Evolutionary conservation across 1,140 invertebrate species (phyloP).

Genomic region (Hestina assimilis): DNA sequence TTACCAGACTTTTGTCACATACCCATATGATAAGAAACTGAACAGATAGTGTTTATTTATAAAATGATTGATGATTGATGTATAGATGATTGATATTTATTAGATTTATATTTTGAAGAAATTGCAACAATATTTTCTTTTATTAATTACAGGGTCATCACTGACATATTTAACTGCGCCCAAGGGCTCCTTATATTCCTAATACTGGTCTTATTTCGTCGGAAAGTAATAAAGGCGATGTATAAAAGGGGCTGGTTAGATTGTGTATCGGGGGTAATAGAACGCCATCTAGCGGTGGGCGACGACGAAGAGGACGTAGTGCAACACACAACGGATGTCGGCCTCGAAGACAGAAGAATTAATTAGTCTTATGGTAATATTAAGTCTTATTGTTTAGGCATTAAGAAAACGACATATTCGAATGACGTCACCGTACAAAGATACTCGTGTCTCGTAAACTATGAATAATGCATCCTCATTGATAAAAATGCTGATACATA

Average conservation of each 20-base stretch:
- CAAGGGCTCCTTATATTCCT: conserved; percentile 83
- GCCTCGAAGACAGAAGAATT: conserved; percentile 6
- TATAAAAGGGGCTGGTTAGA: conserved; percentile 42
- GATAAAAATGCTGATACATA: too few relatives aligned
- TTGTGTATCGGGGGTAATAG: conserved; percentile 28
- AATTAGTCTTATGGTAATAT: background rate
- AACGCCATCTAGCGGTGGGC: conserved; percentile 30
- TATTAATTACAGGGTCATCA: conserved; percentile 69
- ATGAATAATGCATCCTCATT: too few relatives aligned
- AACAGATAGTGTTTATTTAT: too few relatives aligned
- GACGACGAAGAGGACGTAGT: conserved; percentile 38
- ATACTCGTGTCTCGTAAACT: too few relatives aligned
- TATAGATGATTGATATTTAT: too few relatives aligned
- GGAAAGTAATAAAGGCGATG: conserved; percentile 78
- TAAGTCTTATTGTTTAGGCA: background rate
- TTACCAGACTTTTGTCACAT: too few relatives aligned
- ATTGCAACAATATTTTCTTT: background rate
- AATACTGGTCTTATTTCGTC: conserved; percentile 79
- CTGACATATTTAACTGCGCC: conserved; percentile 79
- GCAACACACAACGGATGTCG: conserved; percentile 30
- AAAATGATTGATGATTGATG: too few relatives aligned
- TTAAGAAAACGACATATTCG: too few relatives aligned
- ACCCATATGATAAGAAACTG: too few relatives aligned
- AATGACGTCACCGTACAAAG: too few relatives aligned
- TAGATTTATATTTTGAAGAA: background rate